These are phyloP conservation scores for Archocentrus centrarchus DNA, from an alignment of 2,113 vertebrate genomes.

Conservation along the genomic window DNA sequence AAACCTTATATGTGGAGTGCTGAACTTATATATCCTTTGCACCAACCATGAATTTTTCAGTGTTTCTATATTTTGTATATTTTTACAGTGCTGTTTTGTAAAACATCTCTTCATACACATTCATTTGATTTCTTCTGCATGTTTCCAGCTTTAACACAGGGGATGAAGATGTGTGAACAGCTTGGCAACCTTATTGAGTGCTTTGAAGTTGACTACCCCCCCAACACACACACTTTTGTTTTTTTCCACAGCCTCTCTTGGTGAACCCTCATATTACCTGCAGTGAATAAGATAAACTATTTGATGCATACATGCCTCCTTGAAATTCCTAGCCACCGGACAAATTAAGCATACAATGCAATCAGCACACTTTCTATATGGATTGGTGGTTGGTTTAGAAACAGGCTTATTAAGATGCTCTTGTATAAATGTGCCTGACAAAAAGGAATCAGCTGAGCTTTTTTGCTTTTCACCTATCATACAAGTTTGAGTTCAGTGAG, in stretches of 20 bases:
- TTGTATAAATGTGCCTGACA: constrained; percentile 40
- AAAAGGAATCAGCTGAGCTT: constrained; percentile 38
- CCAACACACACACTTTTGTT: constrained; percentile 2
- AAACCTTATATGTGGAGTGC: background rate
- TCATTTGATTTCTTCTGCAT: constrained; percentile 54
- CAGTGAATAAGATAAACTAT: constrained; percentile 53
- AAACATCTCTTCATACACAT: constrained; percentile 38
- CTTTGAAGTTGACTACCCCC: constrained; percentile 70
- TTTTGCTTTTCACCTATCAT: constrained; percentile 57
- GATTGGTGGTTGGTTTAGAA: constrained; percentile 29
- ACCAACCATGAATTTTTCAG: background rate
- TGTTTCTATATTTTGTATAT: background rate
- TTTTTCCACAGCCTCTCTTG: constrained; percentile 50
- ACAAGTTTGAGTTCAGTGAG: constrained; percentile 69
- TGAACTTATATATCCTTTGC: background rate
- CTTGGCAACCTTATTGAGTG: constrained; percentile 68
- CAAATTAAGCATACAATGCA: constrained; percentile 47
- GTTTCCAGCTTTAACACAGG: constrained; percentile 57
- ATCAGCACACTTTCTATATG: constrained; percentile 45
- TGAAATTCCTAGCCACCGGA: constrained; percentile 17
- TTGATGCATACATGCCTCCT: constrained; percentile 40
- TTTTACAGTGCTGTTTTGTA: background rate
- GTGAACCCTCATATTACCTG: constrained; percentile 59
- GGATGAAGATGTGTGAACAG: constrained; percentile 67
- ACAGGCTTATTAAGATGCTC: constrained; percentile 30